Percentiles rank a stretch among this genome's conserved stretches.
phyloP scores from a whole-genome alignment of 2,888 invertebrate species.

The Miltochrista miniata region DNA sequence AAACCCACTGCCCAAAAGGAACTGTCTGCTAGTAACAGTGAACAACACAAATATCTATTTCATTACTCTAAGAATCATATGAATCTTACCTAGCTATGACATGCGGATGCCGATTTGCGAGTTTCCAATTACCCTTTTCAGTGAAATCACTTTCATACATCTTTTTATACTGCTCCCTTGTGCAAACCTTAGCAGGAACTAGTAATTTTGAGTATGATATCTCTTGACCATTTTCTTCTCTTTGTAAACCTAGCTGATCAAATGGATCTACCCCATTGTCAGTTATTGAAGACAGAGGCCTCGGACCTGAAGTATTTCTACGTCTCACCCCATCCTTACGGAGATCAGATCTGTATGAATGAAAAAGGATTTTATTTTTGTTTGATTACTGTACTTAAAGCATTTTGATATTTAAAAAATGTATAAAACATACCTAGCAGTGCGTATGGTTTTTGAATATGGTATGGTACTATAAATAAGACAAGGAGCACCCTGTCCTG shows the following conservation, averaged over 20 bases:
- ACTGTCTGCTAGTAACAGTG: neutral
- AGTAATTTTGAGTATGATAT: conserved; percentile 94
- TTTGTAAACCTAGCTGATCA: conserved; percentile 92
- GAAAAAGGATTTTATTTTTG: neutral
- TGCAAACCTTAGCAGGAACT: conserved; percentile 86
- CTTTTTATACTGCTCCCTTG: conserved; percentile 73
- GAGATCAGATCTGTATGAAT: conserved; percentile 77
- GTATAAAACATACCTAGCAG: conserved; percentile 80
- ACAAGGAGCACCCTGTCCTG: conserved; percentile 91
- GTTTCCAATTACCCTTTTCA: conserved; percentile 73
- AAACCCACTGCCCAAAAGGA: neutral
- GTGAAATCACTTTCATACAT: conserved; percentile 76
- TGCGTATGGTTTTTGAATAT: conserved; percentile 87
- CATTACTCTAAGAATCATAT: too few relatives aligned
- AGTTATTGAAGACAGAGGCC: conserved; percentile 92
- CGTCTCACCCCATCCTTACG: conserved; percentile 90
- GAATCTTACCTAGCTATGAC: conserved; percentile 82
- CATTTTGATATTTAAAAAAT: neutral
- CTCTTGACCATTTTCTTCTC: conserved; percentile 94
- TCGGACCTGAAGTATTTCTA: conserved; percentile 91
- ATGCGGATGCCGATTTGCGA: conserved; percentile 76
- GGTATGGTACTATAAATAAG: conserved; percentile 94
- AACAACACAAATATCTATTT: neutral
- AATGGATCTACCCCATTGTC: conserved; percentile 94
- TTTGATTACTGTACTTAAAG: too few relatives aligned